phyloP scores from a whole-genome alignment of 2,113 vertebrate species.

The Brevimyrus niger region DNA sequence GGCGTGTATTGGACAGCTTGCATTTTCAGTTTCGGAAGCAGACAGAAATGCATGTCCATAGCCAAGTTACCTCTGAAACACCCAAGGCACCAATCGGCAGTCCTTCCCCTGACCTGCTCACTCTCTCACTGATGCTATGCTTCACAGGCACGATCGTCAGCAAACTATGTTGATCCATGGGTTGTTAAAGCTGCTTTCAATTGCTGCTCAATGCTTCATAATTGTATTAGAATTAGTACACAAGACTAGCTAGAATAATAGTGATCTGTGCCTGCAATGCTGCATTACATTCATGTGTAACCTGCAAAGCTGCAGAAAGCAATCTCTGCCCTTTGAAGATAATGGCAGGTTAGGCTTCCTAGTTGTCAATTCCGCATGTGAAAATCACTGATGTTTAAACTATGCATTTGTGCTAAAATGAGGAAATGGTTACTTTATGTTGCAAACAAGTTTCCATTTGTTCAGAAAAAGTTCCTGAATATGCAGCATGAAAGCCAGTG shows the following conservation, averaged over 20 bases:
- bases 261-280: conserved; percentile 31
- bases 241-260: conserved; percentile 49
- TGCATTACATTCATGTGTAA: conserved; percentile 46
- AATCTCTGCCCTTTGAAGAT: conserved; percentile 43
- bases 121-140: not conserved
- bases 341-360: conserved; percentile 47
- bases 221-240: conserved; percentile 55
- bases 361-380: conserved; percentile 25
- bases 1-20: not conserved
- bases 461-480: conserved; percentile 21
- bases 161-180: conserved; percentile 42
- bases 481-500: not conserved
- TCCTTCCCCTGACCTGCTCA: not conserved
- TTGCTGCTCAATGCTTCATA: conserved; percentile 49
- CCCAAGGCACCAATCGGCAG: not conserved
- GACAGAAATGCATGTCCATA: not conserved
- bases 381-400: conserved; percentile 40
- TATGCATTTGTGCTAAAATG: conserved; percentile 36
- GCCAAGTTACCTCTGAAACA: not conserved
- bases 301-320: conserved; percentile 29
- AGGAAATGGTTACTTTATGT: conserved; percentile 29
- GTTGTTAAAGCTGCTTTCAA: conserved; percentile 36
- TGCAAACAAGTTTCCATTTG: conserved; percentile 29
- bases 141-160: not conserved
- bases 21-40: not conserved